phyloP scores from a whole-genome alignment of 2,888 invertebrate genomes.

The Rhyacophila evoluta region DNA sequence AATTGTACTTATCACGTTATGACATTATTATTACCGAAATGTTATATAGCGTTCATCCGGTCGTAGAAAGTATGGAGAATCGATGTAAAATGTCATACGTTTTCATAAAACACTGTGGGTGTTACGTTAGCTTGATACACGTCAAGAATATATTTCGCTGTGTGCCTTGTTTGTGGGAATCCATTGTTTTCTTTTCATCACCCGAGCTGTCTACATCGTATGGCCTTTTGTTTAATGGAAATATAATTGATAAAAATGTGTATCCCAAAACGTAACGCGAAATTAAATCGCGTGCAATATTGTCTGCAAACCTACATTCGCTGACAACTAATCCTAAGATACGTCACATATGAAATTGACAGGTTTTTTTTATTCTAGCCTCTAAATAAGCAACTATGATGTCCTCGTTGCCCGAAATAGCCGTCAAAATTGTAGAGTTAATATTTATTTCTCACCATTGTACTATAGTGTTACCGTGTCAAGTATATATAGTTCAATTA shows the following conservation, averaged over 20 bases:
- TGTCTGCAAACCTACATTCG: background rate
- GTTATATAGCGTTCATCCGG: conserved; percentile 5
- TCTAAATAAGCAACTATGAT: too few relatives aligned
- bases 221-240: conserved; percentile 31
- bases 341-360: too few relatives aligned
- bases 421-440: too few relatives aligned
- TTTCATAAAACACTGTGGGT: background rate
- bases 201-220: background rate
- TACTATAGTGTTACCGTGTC: too few relatives aligned
- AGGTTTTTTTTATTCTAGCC: too few relatives aligned
- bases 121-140: background rate
- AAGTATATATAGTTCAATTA: too few relatives aligned
- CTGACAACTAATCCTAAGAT: too few relatives aligned
- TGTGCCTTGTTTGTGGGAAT: conserved; percentile 24
- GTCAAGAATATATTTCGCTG: background rate
- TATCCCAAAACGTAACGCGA: background rate
- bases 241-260: background rate
- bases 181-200: conserved; percentile 37
- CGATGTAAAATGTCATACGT: conserved; percentile 12
- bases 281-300: conserved; percentile 1
- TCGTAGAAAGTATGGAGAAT: conserved; percentile 19
- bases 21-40: background rate
- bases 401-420: too few relatives aligned
- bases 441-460: too few relatives aligned
- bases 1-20: background rate